Evolutionary conservation across 2,888 invertebrate species (phyloP), one percentile per base, ranked within the genome.

Genomic region (Eupelmus urozonus): DNA sequence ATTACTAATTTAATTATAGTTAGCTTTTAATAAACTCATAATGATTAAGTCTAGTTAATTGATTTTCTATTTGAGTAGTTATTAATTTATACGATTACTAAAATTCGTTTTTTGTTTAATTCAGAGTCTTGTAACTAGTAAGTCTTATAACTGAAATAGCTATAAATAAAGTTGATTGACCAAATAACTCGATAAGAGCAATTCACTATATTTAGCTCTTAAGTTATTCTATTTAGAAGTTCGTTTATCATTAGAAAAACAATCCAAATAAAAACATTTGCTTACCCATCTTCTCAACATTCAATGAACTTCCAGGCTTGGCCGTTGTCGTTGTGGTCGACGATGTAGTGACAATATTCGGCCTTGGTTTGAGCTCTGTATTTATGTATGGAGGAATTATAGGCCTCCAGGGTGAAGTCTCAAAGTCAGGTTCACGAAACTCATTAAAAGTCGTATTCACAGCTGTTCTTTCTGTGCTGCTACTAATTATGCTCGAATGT

Each of bases 381-480:
- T 87, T 85, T 0, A 85, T 70, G 60, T 86, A 87, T 0, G 84
- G 81, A 2, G 89, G 89, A 29, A 89, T 83, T 11, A 90, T 90
- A 0, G 90, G 90, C 29, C 82, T 85, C 90, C 89, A 90, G 0
- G 89, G 88, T 0, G 89, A 89, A 0, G 86, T 88, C 65, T 89
- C 89, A n/a, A 87, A 85, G 29, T 88, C 85, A 0, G 89, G 88
- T 18, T 88, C 85, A 1, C 80, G 84, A 66, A 88, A 89, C 18
- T 87, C 88, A 25, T 84, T 85, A 69, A 84, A 85, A 1, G 81
- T 62, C 11, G 85, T 81, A 2, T 82, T 78, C 4, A 49, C 34
- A n/a, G 11, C 20, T 0, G 18, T 49, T 3, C 5, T 25, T 7
- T 42, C 40, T 11, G 81, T 76, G 13, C 65, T 60, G 0, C 29